phyloP scores from a whole-genome alignment of 2,113 vertebrate genomes.

The Tachycineta bicolor region DNA sequence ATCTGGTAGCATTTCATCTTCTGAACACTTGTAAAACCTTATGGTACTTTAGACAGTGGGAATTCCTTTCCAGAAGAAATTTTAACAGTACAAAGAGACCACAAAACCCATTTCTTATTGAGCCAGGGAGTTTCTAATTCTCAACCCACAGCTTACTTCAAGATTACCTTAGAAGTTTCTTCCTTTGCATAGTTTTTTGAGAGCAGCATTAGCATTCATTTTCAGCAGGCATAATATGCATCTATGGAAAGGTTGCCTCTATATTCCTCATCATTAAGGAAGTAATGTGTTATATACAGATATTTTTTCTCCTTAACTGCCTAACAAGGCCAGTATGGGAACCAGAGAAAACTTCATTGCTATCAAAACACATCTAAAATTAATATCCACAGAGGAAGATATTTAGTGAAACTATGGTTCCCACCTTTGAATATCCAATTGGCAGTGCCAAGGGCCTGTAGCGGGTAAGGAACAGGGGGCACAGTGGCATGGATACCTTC shows the following conservation, averaged over 20 bases:
- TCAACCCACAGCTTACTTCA: constrained; percentile 30
- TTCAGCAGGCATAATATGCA: neutral
- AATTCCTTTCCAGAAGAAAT: constrained; percentile 67
- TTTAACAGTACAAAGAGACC: constrained; percentile 72
- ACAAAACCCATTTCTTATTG: constrained; percentile 62
- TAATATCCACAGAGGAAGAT: neutral
- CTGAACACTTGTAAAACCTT: constrained; percentile 75
- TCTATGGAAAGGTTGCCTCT: neutral
- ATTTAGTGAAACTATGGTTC: neutral
- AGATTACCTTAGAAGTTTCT: constrained; percentile 3
- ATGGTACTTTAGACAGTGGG: constrained; percentile 65
- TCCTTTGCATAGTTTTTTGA: neutral
- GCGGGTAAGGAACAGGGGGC: neutral
- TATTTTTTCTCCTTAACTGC: neutral
- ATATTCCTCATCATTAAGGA: neutral
- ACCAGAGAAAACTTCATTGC: neutral
- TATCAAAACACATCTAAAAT: neutral
- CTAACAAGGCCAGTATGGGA: neutral
- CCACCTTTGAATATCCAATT: neutral
- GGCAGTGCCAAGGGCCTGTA: neutral
- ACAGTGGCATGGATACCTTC: accelerated
- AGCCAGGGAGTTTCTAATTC: constrained; percentile 44
- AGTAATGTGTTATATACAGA: neutral
- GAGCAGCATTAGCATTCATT: constrained; percentile 12
- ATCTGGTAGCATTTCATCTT: constrained; percentile 80